phyloP scores from a whole-genome alignment of 2,888 invertebrate species.

The Hedychridium roseum region DNA sequence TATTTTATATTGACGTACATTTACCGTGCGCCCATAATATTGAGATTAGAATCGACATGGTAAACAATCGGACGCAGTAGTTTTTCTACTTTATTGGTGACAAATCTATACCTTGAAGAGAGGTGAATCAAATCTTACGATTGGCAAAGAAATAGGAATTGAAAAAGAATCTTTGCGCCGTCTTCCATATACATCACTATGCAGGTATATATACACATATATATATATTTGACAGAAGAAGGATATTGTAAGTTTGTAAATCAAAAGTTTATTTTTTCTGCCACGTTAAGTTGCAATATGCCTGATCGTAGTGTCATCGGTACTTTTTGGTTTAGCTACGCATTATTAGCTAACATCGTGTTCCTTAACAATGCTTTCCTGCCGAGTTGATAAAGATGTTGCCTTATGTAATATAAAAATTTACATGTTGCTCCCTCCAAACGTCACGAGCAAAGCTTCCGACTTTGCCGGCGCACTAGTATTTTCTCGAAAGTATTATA shows the following conservation, averaged over 20 bases:
- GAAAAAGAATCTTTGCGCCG: conserved; percentile 26
- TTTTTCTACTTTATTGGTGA: conserved; percentile 22
- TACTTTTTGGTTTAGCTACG: conserved; percentile 24
- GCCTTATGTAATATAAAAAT: background rate
- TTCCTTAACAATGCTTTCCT: background rate
- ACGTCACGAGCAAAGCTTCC: no score
- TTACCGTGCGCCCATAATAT: no score
- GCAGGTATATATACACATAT: conserved; percentile 14
- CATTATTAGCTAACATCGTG: conserved; percentile 24
- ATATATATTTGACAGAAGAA: conserved; percentile 19
- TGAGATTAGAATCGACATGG: background rate
- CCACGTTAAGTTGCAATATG: conserved; percentile 26
- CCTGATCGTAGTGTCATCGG: conserved; percentile 12
- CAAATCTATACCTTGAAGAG: conserved; percentile 24
- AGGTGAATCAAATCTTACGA: conserved; percentile 24
- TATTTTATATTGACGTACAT: no score
- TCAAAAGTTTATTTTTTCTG: conserved; percentile 38
- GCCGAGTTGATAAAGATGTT: background rate
- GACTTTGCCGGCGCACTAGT: conserved; percentile 31
- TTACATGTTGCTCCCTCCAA: no score
- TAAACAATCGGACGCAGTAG: conserved; percentile 7
- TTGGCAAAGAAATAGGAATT: conserved; percentile 32
- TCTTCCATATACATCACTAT: conserved; percentile 35
- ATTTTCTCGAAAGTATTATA: conserved; percentile 36
- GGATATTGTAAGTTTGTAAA: no score